Base-by-base conservation (phyloP, 2,888 invertebrate genomes). In the Nezara viridula region DNA sequence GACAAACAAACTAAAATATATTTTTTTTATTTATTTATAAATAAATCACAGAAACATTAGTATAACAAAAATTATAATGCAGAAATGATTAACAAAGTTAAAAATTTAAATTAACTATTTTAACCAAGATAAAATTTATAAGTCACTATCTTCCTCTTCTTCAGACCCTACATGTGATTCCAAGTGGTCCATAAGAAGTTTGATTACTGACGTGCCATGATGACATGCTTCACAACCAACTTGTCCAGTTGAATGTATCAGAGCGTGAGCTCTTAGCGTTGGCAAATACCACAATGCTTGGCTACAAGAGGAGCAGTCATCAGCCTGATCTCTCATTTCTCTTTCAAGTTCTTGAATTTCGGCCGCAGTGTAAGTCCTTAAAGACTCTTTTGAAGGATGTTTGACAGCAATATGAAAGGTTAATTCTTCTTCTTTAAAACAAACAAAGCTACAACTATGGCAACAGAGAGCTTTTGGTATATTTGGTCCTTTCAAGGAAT, bases 291-390 rank as follows among this genome's bases (percentile, higher is more conserved):
- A 66, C 37, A 47, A 10, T 19, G 60, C 88, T 21, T 44, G 60
- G 21, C 60, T 47, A 60, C 88, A 88, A 9, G 60, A 47, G 7
- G n/a, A 37, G 47, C 88, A 88, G 40, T 66, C 40, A 12, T 44
- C 47, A 19, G 88, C 40, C 10, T 88, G 88, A 37, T 88, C 88
- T 44, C n/a, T 73, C 73, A 88, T 44, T 55, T 88, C 88, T 27
- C 88, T 60, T 47, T 66, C 88, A 37, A 88, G 66, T 49, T 88
- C 88, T 47, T 47, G 66, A 40, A 88, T 73, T 27, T 60, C 88
- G 27, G 88, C 66, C 2, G 44, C 37, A 0, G 88, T 55, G 32
- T 73, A 66, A n/a, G 44, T 73, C 16, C 44, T 88, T 9, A 49
- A 16, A n/a, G n/a, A 24, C 24, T 81, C 81, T 47, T 81, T 81